Conservation (phyloP, 30 jellyfish, hydroid and myxozoan genomes). For the Pelagia noctiluca region DNA sequence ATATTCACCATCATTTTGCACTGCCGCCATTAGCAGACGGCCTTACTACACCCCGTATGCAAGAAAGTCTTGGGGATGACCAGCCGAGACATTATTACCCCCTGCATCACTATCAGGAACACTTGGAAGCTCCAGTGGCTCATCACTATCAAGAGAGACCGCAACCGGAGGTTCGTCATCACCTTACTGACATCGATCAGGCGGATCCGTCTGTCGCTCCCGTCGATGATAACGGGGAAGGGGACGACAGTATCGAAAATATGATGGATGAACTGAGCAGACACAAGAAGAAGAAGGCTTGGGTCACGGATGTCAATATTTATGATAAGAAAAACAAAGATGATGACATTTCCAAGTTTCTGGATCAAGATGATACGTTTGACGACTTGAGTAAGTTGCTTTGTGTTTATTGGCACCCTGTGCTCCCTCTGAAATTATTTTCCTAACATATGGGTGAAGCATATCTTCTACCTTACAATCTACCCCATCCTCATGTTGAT, state of each 20-base stretch:
- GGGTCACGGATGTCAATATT: slow-evolving; percentile 99
- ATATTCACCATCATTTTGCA: background rate
- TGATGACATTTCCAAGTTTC: slow-evolving; percentile 69
- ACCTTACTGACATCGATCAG: slow-evolving; percentile 23
- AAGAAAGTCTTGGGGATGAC: too few relatives aligned
- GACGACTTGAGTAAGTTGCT: slow-evolving; percentile 90
- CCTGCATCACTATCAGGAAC: slow-evolving; percentile 24
- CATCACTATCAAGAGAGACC: slow-evolving; percentile 18
- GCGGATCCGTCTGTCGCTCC: slow-evolving; percentile 7
- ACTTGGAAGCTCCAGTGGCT: slow-evolving; percentile 11
- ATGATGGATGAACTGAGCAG: slow-evolving; percentile 66
- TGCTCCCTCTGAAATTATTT: background rate
- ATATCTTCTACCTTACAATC: background rate
- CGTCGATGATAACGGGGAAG: slow-evolving; percentile 28
- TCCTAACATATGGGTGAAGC: background rate
- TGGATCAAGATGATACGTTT: slow-evolving; percentile 72
- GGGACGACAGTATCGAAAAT: slow-evolving; percentile 63
- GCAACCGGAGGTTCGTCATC: slow-evolving; percentile 18
- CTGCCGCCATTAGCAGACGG: slow-evolving; percentile 24
- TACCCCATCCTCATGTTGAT: too few relatives aligned
- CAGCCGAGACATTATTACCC: too few relatives aligned
- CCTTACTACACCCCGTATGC: background rate
- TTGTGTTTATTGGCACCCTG: background rate
- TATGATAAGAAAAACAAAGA: slow-evolving; percentile 85
- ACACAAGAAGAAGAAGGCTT: slow-evolving; percentile 73